Conservation (phyloP, 2,113 vertebrate species). For the Eclectus roratus region DNA sequence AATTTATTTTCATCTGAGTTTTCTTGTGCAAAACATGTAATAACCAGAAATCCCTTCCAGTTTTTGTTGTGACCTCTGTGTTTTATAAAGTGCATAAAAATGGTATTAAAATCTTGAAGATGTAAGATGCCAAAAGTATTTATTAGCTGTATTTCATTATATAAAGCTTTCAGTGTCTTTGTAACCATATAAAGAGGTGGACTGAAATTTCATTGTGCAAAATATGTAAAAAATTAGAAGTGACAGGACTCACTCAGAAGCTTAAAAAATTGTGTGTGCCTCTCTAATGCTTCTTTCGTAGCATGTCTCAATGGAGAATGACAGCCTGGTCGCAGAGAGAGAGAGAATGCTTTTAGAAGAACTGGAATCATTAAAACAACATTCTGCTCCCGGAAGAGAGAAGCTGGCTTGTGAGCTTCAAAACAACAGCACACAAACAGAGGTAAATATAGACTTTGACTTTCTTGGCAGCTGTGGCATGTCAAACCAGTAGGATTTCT, state of each 20-base stretch:
- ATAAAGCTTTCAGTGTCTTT: neutral
- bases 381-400: slow-evolving; percentile 63
- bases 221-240: neutral
- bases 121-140: neutral
- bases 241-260: neutral
- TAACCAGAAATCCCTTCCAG: neutral
- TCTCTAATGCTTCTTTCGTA: slow-evolving; percentile 63
- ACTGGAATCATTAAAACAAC: slow-evolving; percentile 73
- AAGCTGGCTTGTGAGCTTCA: slow-evolving; percentile 63
- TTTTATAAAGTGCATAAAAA: neutral
- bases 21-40: neutral
- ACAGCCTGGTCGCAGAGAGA: slow-evolving; percentile 77
- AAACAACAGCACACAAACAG: slow-evolving; percentile 78
- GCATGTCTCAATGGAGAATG: slow-evolving; percentile 74
- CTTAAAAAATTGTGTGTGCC: slow-evolving; percentile 48
- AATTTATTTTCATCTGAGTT: neutral
- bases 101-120: neutral
- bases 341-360: slow-evolving; percentile 80
- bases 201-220: neutral
- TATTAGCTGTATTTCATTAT: neutral
- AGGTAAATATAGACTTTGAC: slow-evolving; percentile 75
- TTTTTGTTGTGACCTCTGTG: neutral
- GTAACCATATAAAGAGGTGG: neutral
- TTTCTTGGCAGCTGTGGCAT: slow-evolving; percentile 1
- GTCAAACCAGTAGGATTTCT: neutral